Evolutionary conservation across 2,797 vertebrate species (phyloP).

Genomic region (Nyctibius grandis): DNA sequence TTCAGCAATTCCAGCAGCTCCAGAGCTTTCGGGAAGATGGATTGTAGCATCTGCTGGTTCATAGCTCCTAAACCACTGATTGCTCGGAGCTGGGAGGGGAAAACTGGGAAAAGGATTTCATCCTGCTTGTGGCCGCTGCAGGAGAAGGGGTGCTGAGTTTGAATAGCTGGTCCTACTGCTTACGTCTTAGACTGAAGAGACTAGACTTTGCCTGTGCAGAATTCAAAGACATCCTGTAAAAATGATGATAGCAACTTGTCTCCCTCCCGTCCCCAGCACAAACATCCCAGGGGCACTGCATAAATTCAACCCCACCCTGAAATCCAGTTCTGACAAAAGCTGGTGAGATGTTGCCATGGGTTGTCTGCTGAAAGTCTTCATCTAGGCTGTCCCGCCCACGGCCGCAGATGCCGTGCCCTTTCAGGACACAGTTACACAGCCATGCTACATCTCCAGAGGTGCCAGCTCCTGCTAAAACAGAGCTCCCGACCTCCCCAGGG

Average conservation of each 20-base stretch:
- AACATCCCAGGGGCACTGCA: fast-evolving
- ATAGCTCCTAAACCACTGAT: background rate
- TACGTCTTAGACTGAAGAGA: too few relatives aligned
- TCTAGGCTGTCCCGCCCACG: too few relatives aligned
- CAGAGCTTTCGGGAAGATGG: background rate
- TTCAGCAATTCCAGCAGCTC: background rate
- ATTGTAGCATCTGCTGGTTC: background rate
- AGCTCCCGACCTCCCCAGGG: background rate
- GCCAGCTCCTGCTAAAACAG: background rate
- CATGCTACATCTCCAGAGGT: background rate
- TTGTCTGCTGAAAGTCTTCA: background rate
- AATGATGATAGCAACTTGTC: background rate
- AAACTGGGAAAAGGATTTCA: background rate
- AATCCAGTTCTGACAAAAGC: background rate
- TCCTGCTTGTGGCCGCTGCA: background rate
- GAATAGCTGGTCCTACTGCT: background rate
- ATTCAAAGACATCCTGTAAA: background rate
- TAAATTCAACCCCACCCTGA: too few relatives aligned
- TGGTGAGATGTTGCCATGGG: background rate
- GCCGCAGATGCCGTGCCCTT: background rate
- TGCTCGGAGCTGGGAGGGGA: background rate
- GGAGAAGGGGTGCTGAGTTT: background rate
- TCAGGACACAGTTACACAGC: background rate
- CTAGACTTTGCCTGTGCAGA: background rate
- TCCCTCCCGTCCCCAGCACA: background rate